Evolutionary conservation across 2,113 vertebrate species (phyloP), one percentile per base, ranked within the genome.

Genomic region (Anseranas semipalmata): DNA sequence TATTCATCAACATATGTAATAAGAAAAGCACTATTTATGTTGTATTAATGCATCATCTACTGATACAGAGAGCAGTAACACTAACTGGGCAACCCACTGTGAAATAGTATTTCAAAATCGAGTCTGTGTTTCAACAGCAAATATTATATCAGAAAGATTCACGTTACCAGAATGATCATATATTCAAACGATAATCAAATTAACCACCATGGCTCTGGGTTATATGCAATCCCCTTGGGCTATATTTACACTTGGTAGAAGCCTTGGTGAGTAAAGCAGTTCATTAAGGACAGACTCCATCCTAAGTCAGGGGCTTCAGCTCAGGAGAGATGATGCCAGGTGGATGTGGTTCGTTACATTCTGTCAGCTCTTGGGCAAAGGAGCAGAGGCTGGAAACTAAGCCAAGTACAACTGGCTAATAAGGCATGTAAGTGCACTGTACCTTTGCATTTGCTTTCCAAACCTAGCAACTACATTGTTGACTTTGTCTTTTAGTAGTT

Each of bases 101-200:
- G 62, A 74, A 86, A 27, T 17, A 52, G 25, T 76, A 66, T 92
- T 93, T 86, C 50, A 58, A 53, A 85, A 86, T 62, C 14, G 6
- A 2, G 14, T n/a, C n/a, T 50, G 5, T 58, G 41, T 41, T 66
- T 58, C 88, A 90, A 46, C 45, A 76, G 67, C 82, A 88, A 86
- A 73, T 50, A 25, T 48, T 66, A 55, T 15, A 83, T 30, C 45
- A 88, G 35, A 39, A 83, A 77, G 75, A 93, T 80, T 83, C 68
- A 62, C 59, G 46, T 58, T 5, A 88, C 75, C 75, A 95, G 72
- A 77, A 82, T 67, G 59, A 35, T 92, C 58, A 75, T 94, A 90
- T 92, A 93, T 89, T 85, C 46, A 62, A 90, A 41, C 45, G 82
- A 70, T 66, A 93, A 92, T 92, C 83, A 92, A 83, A 94, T 70